phyloP scores from a whole-genome alignment of 1,140 invertebrate genomes.

The Leptopilina boulardi region DNA sequence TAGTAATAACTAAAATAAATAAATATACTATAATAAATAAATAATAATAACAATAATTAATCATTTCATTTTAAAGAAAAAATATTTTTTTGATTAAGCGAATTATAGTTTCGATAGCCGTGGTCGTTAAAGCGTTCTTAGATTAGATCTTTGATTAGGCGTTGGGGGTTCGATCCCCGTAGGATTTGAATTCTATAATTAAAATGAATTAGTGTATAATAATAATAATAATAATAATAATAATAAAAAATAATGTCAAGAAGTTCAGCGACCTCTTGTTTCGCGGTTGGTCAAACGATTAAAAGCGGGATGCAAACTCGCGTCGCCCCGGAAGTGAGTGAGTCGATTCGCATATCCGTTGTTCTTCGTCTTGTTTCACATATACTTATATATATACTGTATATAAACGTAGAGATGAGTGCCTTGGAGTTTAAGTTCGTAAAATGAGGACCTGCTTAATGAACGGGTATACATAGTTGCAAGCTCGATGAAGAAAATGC shows the following conservation, averaged over 20 bases:
- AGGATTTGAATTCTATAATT: background rate
- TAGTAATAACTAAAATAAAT: too few species aligned
- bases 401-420: background rate
- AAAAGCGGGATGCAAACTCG: constrained; percentile 10
- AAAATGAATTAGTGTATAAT: background rate
- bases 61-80: too few species aligned
- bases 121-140: too few species aligned
- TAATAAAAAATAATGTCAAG: background rate
- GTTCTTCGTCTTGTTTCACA: constrained; percentile 20
- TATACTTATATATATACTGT: background rate
- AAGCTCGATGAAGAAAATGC: constrained; percentile 52
- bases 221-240: background rate
- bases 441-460: constrained; percentile 11
- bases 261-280: constrained; percentile 9
- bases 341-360: constrained; percentile 27
- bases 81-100: too few species aligned
- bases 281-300: constrained; percentile 17
- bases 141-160: too few species aligned
- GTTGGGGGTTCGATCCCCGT: too few species aligned
- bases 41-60: too few species aligned
- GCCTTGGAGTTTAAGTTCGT: background rate
- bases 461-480: background rate
- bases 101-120: too few species aligned
- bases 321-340: constrained; percentile 14
- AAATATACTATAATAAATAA: too few species aligned